Evolutionary conservation across 2,797 vertebrate genomes (phyloP), one percentile per base, ranked within the genome.

Genomic region (Anguilla marmorata): DNA sequence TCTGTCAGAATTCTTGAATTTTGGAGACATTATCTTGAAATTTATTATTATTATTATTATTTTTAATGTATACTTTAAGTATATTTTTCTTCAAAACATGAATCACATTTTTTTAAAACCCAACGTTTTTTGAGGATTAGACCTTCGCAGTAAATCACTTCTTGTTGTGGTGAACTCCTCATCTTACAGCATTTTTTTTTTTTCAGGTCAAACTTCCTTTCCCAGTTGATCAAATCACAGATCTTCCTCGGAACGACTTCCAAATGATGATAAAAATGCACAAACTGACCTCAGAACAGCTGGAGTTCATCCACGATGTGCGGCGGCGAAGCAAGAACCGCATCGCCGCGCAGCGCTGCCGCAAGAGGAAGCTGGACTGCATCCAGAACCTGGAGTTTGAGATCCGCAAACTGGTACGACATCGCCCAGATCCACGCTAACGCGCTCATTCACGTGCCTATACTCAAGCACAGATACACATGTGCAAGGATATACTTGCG

Each of bases 191-290:
- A 56, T n/a, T 76, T 12, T 54, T 76, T 90, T 90, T 94, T 85
- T 90, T 95, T 74, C 92, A 98, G 97, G 97, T 98, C 89, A 98
- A 98, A 93, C 96, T 98, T 93, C 98, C 98, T 89, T 99, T 99
- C 93, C 97, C 98, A 54, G 97, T 98, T 90, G 97, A 99, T 95
- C 98, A 99, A 95, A 98, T 99, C 96, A 98, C 97, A 94, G 97
- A 98, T 95, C 97, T 99, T 95, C 97, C 98, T 88, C 96, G 98
- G 92, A 99, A 98, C 37, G 98, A 99, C 95, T 99, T 99, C 95
- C 98, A 99, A 96, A 97, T 98, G 96, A 98, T 99, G 96, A 96
- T 99, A 92, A 98, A 98, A 95, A 99, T 98, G 97, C 98, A 99
- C 96, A 98, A 97, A 92, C 95, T 99, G 94, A 98, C 95, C 94